Percentiles rank a stretch among this genome's conserved stretches.
Evolutionary conservation across 2,797 vertebrate genomes (phyloP).

Genomic region (Anas bernieri): DNA sequence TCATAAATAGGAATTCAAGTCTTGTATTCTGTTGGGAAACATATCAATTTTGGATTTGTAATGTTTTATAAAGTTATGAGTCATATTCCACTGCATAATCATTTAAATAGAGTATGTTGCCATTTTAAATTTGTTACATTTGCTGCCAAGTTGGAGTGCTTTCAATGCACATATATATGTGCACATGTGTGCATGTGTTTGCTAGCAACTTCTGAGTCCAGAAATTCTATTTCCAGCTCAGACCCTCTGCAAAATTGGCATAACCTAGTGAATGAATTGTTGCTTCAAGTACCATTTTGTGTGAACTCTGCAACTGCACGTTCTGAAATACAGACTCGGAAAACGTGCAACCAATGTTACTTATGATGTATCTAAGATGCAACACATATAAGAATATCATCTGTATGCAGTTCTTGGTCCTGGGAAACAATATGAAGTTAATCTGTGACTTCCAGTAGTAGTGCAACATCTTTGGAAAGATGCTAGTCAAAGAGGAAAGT

Average conservation of each 20-base stretch:
- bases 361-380: neutral
- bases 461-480: neutral
- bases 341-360: neutral
- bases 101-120: slow-evolving; percentile 24
- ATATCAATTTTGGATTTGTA: slow-evolving; percentile 16
- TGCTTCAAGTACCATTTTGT: neutral
- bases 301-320: neutral
- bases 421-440: neutral
- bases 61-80: neutral
- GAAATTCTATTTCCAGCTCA: neutral
- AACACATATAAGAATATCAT: neutral
- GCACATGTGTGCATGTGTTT: neutral
- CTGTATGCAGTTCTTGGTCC: neutral
- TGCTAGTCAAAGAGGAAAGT: neutral
- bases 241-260: neutral
- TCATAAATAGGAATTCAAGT: slow-evolving; percentile 2
- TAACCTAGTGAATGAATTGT: neutral
- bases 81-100: neutral
- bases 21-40: slow-evolving; percentile 16
- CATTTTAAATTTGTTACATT: neutral
- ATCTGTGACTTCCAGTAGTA: neutral
- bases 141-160: neutral
- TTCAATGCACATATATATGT: neutral
- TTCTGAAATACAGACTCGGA: neutral
- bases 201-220: neutral